Conservation (phyloP, 2,797 vertebrate genomes). For the Galago senegalensis region DNA sequence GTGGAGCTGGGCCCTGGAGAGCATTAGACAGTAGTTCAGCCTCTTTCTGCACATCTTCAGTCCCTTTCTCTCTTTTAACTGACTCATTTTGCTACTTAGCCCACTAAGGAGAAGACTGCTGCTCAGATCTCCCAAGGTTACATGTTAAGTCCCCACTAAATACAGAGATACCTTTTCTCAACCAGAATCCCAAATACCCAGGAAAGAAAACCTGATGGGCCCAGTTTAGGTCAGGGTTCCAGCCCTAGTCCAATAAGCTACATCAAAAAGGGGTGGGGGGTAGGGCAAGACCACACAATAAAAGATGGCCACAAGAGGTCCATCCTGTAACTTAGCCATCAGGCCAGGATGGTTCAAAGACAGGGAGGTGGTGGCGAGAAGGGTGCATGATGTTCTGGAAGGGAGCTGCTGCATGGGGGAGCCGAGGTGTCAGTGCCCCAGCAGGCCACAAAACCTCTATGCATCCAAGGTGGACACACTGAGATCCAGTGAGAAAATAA, state of each 20-base stretch:
- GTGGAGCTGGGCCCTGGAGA: neutral
- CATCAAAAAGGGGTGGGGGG: neutral
- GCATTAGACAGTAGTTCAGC: no score
- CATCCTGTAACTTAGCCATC: neutral
- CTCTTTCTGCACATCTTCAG: neutral
- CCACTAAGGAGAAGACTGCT: neutral
- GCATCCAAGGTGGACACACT: neutral
- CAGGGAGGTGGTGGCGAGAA: neutral
- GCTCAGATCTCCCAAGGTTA: neutral
- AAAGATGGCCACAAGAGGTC: neutral
- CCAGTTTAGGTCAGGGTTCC: neutral
- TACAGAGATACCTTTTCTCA: neutral
- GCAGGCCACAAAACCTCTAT: neutral
- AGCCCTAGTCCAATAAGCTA: neutral
- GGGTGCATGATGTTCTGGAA: neutral
- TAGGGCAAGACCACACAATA: neutral
- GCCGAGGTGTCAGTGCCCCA: neutral
- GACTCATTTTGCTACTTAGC: neutral
- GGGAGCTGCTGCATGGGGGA: neutral
- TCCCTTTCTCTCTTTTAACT: conserved; percentile 5
- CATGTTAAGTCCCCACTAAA: neutral
- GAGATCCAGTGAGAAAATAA: neutral
- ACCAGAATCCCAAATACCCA: neutral
- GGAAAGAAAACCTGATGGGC: neutral
- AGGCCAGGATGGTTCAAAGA: neutral